A percentile compares a stretch with the other conserved stretches of the same genome.
phyloP scores from a whole-genome alignment of 2,113 vertebrate species.

The Astatoreochromis straeleni region DNA sequence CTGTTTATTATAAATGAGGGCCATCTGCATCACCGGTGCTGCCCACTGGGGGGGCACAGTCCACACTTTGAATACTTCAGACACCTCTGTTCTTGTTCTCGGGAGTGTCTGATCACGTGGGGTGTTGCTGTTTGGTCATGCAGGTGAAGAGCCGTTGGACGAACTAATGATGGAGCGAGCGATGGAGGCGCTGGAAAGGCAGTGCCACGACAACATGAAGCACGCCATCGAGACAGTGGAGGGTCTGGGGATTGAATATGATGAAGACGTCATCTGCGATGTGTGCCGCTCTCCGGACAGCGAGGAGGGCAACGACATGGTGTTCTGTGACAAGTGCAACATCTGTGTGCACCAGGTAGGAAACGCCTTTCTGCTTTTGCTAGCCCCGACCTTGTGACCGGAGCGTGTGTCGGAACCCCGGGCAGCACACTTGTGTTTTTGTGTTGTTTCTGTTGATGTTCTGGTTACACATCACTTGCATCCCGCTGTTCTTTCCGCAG shows the following conservation, averaged over 20 bases:
- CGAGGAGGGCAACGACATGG: slow-evolving; percentile 98
- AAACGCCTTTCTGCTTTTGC: not conserved
- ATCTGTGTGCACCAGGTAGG: slow-evolving; percentile 96
- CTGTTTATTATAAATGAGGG: not conserved
- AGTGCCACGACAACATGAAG: slow-evolving; percentile 94
- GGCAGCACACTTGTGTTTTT: not conserved
- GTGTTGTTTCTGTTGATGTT: not conserved
- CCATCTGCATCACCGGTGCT: not conserved
- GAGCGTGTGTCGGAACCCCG: not conserved
- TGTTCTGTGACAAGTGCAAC: slow-evolving; percentile 98
- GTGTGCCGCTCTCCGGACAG: slow-evolving; percentile 96
- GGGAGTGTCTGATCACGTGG: not conserved
- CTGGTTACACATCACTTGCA: not conserved
- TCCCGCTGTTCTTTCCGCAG: slow-evolving; percentile 54
- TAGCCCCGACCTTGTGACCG: not conserved
- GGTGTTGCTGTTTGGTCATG: not conserved
- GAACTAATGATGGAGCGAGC: slow-evolving; percentile 92
- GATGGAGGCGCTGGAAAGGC: slow-evolving; percentile 89
- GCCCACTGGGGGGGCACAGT: not conserved
- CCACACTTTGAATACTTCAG: not conserved
- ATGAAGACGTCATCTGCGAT: slow-evolving; percentile 98
- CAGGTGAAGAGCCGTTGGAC: slow-evolving; percentile 83
- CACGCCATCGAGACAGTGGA: slow-evolving; percentile 97
- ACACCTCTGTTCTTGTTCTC: not conserved
- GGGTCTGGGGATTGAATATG: slow-evolving; percentile 95